A percentile compares a stretch with the other conserved stretches of the same genome.
Conservation (phyloP, 2,113 vertebrate genomes). For the human region DNA sequence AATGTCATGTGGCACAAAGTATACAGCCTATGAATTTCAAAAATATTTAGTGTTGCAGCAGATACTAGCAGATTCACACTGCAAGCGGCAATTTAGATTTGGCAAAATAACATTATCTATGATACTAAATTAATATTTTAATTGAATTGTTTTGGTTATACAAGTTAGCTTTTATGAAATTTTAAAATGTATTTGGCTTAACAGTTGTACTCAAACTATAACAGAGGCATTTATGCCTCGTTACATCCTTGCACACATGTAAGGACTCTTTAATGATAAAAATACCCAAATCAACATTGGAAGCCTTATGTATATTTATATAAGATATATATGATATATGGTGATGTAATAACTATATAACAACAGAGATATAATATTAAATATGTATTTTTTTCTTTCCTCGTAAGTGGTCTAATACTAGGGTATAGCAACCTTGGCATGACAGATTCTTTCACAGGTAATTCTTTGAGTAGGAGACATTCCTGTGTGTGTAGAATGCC, state of each 20-base stretch:
- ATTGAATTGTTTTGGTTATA: slow-evolving; percentile 5
- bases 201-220: slow-evolving; percentile 9
- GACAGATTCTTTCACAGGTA: background rate
- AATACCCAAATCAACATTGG: background rate
- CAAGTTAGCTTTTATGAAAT: slow-evolving; percentile 14
- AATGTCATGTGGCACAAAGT: background rate
- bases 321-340: background rate
- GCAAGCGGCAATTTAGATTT: background rate
- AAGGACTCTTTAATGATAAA: slow-evolving; percentile 33
- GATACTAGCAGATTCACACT: background rate
- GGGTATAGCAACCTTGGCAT: background rate
- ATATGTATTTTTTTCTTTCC: background rate
- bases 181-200: slow-evolving; percentile 16
- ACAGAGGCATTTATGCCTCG: background rate
- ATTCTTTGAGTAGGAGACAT: background rate
- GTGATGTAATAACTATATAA: background rate
- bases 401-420: background rate
- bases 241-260: background rate
- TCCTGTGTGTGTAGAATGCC: background rate
- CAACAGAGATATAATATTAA: background rate
- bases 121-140: slow-evolving; percentile 34
- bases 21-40: background rate
- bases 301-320: background rate
- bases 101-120: background rate
- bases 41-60: background rate